Evolutionary conservation across 2,113 vertebrate genomes (phyloP).

Genomic region (Cygnus buccinator): DNA sequence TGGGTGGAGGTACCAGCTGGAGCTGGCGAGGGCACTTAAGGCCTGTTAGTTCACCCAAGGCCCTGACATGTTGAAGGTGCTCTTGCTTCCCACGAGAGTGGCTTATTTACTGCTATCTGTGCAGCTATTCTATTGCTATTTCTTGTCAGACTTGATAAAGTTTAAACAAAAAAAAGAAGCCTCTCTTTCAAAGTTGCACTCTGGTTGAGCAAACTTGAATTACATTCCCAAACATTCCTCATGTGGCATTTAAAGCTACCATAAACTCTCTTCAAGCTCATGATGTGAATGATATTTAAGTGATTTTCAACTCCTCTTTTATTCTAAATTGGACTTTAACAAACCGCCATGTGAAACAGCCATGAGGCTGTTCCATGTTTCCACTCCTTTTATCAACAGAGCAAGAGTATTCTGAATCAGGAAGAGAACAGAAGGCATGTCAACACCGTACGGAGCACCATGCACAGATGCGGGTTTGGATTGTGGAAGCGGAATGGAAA

Average conservation of each 20-base stretch:
- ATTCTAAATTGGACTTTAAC: neutral
- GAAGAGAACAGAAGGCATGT: neutral
- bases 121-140: neutral
- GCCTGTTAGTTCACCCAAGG: neutral
- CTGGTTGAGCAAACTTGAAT: neutral
- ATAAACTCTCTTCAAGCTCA: neutral
- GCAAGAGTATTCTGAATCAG: neutral
- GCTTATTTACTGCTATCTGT: neutral
- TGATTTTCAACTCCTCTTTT: slow-evolving; percentile 8
- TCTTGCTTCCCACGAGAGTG: neutral
- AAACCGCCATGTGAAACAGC: neutral
- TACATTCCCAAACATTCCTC: neutral
- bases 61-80: neutral
- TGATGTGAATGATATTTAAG: neutral
- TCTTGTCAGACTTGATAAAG: neutral
- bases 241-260: neutral
- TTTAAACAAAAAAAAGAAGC: neutral
- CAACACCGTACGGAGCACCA: neutral
- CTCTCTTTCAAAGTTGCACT: neutral
- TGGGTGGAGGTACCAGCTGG: neutral
- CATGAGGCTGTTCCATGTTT: neutral
- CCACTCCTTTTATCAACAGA: neutral
- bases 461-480: neutral
- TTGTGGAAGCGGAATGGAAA: neutral
- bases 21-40: neutral